Evolutionary conservation across 2,113 vertebrate species (phyloP).

Genomic region (Grallaria varia): DNA sequence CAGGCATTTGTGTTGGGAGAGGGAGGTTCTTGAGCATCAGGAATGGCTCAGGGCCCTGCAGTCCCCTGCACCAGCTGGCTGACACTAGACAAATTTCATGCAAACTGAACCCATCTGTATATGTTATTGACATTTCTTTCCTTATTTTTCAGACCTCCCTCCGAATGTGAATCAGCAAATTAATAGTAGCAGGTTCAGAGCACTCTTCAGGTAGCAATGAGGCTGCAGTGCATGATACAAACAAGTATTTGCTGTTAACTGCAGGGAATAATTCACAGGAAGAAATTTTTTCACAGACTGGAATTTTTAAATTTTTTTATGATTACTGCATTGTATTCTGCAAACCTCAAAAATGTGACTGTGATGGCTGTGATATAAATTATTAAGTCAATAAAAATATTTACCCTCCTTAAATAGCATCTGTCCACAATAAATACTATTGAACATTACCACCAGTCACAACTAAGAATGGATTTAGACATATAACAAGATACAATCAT

Average conservation of each 20-base stretch:
- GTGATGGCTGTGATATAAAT: neutral
- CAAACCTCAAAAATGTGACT: neutral
- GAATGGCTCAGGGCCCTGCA: neutral
- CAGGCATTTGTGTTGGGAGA: accelerated
- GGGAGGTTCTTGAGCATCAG: neutral
- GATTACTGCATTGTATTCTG: neutral
- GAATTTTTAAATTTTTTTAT: neutral
- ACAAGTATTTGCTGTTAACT: neutral
- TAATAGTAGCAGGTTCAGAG: neutral
- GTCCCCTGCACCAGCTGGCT: neutral
- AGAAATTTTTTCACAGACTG: neutral
- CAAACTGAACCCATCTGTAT: neutral
- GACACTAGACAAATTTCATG: neutral
- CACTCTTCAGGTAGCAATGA: neutral
- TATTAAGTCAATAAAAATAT: neutral
- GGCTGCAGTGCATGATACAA: neutral
- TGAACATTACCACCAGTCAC: neutral
- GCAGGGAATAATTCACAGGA: neutral
- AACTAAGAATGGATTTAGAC: neutral
- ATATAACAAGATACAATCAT: neutral
- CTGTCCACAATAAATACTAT: neutral
- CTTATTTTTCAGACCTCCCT: neutral
- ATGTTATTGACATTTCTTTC: neutral
- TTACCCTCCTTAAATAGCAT: neutral
- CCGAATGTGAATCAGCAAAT: neutral